Evolutionary conservation across 2,888 invertebrate species (phyloP), one percentile per base, ranked within the genome.

Genomic region (Stenichneumon culpator): DNA sequence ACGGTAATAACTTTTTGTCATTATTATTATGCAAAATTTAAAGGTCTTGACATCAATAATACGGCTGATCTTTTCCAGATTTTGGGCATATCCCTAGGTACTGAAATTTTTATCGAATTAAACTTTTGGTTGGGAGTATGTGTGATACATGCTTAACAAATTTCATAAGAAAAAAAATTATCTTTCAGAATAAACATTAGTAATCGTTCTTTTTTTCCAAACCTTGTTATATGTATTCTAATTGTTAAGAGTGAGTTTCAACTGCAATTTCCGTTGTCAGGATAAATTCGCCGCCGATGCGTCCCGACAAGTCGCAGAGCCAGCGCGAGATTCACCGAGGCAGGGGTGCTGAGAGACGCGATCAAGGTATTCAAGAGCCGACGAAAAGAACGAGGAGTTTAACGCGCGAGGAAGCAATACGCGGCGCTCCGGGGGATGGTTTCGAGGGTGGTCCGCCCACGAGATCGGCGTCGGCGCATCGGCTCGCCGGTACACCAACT

Each of bases 341-440:
- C 22, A 89, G 93, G 36, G 90, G 92, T 36, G 88, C 89, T 36
- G 92, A 92, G 65, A 93, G 90, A 86, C 91, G 93, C 19, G 93
- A 93, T 65, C 90, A 92, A 2, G 91, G 87, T 86, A 90, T 92
- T 57, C 82, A 85, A 19, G 91, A 91, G 84, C 90, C 93, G 4
- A 79, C 90, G 0, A 92, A 91, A 39, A 90, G 94, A 73, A 93
- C 94, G 22, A 90, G 94, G 86, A 94, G 94, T 73, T 89, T 94
- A 52, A 94, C 93, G 7, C 91, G 93, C 6, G 94, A 93, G 78
- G 93, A 93, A 82, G 89, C 89, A 60, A 85, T 73, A 7, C 90
- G 89, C 44, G 89, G 89, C 22, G 72, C 74, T 0, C 83, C 87
- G 11, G 79, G 85, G 80, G 83, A 89, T 63, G 83, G 73, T 67